Percentiles rank a stretch among this genome's conserved stretches.
Conservation (phyloP, 2,888 invertebrate species). For the Sminthurides aquaticus region DNA sequence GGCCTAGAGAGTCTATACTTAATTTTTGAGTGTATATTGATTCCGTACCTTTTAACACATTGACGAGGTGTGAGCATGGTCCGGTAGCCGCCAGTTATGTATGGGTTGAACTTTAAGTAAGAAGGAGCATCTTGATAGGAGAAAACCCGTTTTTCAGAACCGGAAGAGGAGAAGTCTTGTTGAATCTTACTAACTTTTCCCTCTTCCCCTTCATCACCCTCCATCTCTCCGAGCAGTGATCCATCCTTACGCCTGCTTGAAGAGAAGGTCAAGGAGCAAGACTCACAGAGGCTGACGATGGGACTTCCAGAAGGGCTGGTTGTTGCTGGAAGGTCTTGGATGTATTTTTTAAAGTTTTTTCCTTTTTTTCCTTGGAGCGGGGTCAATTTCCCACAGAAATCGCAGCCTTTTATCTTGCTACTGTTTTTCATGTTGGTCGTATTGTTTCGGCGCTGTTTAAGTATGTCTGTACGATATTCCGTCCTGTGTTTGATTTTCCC, state of each 20-base stretch:
- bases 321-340: background rate
- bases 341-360: background rate
- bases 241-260: background rate
- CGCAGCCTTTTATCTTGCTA: background rate
- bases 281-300: background rate
- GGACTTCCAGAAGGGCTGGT: background rate
- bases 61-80: slow-evolving; percentile 71
- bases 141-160: slow-evolving; percentile 15
- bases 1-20: background rate
- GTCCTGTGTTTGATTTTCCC: background rate
- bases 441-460: background rate
- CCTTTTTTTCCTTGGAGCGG: background rate
- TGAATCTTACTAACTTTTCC: too few relatives aligned
- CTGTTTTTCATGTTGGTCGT: background rate
- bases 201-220: too few relatives aligned
- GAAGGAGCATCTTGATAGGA: slow-evolving; percentile 60
- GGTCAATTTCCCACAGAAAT: background rate
- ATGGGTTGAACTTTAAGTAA: slow-evolving; percentile 79
- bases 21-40: too few relatives aligned
- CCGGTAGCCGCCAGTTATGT: slow-evolving; percentile 75
- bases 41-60: slow-evolving; percentile 76
- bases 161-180: too few relatives aligned
- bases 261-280: background rate
- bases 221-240: too few relatives aligned
- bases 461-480: too few relatives aligned